Evolutionary conservation across 2,113 vertebrate genomes (phyloP).

Genomic region (Beaufortia kweichowensis): DNA sequence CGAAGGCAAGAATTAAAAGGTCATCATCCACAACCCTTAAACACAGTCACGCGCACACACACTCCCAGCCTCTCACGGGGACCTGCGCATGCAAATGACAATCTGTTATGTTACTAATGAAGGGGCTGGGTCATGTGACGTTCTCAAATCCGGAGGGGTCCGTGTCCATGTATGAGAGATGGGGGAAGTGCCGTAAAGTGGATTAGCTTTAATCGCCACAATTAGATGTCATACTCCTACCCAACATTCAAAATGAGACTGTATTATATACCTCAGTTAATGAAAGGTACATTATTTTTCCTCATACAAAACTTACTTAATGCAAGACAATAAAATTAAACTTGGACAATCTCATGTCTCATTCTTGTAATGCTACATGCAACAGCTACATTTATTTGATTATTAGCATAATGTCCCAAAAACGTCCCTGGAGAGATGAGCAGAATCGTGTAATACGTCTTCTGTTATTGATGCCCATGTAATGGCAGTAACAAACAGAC

Average conservation of each 20-base stretch:
- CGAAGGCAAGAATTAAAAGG: slow-evolving; percentile 62
- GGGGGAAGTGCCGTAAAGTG: slow-evolving; percentile 26
- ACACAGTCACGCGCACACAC: slow-evolving; percentile 52
- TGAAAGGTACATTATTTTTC: neutral
- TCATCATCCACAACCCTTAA: slow-evolving; percentile 42
- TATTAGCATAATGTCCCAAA: neutral
- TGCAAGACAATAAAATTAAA: too few relatives aligned
- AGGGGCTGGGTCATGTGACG: slow-evolving; percentile 62
- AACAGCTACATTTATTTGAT: neutral
- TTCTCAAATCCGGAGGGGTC: slow-evolving; percentile 31
- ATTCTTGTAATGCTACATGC: too few relatives aligned
- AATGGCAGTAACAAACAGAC: neutral
- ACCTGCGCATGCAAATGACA: slow-evolving; percentile 71
- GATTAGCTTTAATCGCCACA: neutral
- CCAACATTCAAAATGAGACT: neutral
- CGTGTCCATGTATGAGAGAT: slow-evolving; percentile 7
- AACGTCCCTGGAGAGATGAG: neutral
- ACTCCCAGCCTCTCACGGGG: slow-evolving; percentile 49
- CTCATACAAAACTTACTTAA: too few relatives aligned
- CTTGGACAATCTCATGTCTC: too few relatives aligned
- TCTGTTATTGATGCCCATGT: slow-evolving; percentile 10
- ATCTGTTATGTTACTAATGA: slow-evolving; percentile 72
- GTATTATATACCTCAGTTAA: neutral
- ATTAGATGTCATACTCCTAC: neutral
- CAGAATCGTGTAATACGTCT: neutral